Conservation (phyloP, 2,113 vertebrate genomes). For the Coptodon bakossiorum region DNA sequence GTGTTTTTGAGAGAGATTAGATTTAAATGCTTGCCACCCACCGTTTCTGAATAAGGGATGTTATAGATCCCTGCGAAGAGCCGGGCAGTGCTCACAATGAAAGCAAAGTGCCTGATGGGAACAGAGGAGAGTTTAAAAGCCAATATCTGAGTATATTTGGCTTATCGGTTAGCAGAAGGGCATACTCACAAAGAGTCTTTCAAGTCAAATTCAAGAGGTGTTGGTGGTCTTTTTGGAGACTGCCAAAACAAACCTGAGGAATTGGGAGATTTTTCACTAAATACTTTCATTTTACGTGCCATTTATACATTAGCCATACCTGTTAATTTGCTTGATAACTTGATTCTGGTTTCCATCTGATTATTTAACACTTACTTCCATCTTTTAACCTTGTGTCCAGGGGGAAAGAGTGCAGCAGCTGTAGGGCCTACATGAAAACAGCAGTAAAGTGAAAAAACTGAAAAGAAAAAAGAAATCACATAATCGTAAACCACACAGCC, state of each 20-base stretch:
- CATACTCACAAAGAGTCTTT: constrained; percentile 87
- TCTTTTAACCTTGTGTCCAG: constrained; percentile 94
- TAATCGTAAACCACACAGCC: neutral
- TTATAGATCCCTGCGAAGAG: constrained; percentile 84
- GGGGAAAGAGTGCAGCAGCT: constrained; percentile 94
- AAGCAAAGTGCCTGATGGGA: constrained; percentile 82
- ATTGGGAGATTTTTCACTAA: neutral
- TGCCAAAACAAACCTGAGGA: constrained; percentile 96
- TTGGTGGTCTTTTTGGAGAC: constrained; percentile 93
- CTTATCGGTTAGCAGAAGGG: neutral
- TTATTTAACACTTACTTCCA: constrained; percentile 82
- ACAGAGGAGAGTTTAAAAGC: neutral
- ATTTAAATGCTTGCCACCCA: constrained; percentile 11
- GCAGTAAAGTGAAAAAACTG: neutral
- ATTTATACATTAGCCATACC: neutral
- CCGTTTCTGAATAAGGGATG: constrained; percentile 86
- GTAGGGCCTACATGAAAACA: constrained; percentile 78
- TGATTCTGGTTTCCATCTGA: neutral
- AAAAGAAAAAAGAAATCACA: neutral
- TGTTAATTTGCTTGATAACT: neutral
- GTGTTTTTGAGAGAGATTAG: neutral
- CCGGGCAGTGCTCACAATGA: constrained; percentile 86
- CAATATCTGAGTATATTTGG: neutral
- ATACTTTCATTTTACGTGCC: neutral
- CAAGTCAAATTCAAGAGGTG: constrained; percentile 88